These are phyloP conservation scores for Tineola bisselliella DNA, from an alignment of 2,888 invertebrate species.

Conservation along the genomic window DNA sequence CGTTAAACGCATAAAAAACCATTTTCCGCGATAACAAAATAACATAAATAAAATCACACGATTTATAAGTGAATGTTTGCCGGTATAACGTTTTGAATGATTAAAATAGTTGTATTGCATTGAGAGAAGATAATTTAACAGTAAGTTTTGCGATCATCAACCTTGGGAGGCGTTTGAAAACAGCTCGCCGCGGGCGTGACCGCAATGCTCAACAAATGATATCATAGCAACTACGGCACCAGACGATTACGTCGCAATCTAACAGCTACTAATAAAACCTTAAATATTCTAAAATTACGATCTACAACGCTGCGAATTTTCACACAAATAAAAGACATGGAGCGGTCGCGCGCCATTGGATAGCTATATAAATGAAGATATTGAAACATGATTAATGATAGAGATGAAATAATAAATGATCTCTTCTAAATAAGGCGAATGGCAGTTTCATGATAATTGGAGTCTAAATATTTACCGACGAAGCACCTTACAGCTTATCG, in stretches of 20 bases:
- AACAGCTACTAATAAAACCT: slow-evolving; percentile 20
- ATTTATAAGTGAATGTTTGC: slow-evolving; percentile 2
- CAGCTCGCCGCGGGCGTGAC: slow-evolving; percentile 32
- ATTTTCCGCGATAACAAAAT: background rate
- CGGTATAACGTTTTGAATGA: slow-evolving; percentile 9
- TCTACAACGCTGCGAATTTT: slow-evolving; percentile 8
- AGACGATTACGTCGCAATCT: slow-evolving; percentile 55
- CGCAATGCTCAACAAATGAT: slow-evolving; percentile 49
- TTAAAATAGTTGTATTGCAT: slow-evolving; percentile 11
- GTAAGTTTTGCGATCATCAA: slow-evolving; percentile 12
- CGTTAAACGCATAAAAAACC: background rate
- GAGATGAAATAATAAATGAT: slow-evolving; percentile 9
- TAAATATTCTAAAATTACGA: slow-evolving; percentile 1
- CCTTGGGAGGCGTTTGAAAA: slow-evolving; percentile 11
- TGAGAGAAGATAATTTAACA: slow-evolving; percentile 8
- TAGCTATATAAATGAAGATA: background rate
- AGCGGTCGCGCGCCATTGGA: slow-evolving; percentile 1
- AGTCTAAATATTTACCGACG: slow-evolving; percentile 54
- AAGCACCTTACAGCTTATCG: background rate
- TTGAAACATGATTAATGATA: slow-evolving; percentile 1
- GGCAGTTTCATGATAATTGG: slow-evolving; percentile 54
- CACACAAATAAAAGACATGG: background rate
- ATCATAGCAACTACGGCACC: slow-evolving; percentile 34
- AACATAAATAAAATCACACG: background rate
- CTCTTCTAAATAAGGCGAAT: slow-evolving; percentile 23